Evolutionary conservation across 2,888 invertebrate species (phyloP), one percentile per base, ranked within the genome.

Genomic region (Brenthis hecate): DNA sequence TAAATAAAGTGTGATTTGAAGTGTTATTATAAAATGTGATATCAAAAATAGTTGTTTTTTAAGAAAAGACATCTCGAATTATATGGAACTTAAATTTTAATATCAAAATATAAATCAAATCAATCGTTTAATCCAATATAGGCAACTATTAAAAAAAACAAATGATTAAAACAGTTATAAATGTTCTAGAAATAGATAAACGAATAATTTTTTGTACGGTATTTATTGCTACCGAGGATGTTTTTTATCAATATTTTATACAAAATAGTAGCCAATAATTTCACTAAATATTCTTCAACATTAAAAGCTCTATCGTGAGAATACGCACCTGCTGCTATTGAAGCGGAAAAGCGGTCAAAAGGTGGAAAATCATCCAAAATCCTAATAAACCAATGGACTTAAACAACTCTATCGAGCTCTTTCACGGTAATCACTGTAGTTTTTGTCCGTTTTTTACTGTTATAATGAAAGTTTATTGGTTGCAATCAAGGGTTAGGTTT

Each of bases 351-450:
- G 80, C 80, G 87, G 75, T 83, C 90, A 88, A 91, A 88, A 86
- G 88, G 82, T 91, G 90, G 89, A 91, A 92, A 91, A 92, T 91
- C 88, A 84, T 81, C 84, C 83, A 88, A 89, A 90, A 89, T 85
- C 88, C 88, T 77, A 83, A 89, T 87, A 81, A 82, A 82, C 85
- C 81, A 85, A 86, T 85, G 84, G 84, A 87, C 85, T 85, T 85
- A 83, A 75, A 81, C 78, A 77, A 73, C 75, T 75, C 76, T 82
- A 88, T 87, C 87, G 80, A 82, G 80, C 28, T 78, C 86, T 87
- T 89, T 89, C 89, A 90, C 88, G 88, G 85, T 86, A 54, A 66
- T 63, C 53, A n/a, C 13, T 51, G 16, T 32, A 60, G 50, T 60
- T 60, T 60, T 60, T 50, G 48, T 32, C 32, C 48, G 47, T 53